A percentile compares a stretch with the other conserved stretches of the same genome.
Evolutionary conservation across 2,797 vertebrate species (phyloP).

Genomic region (Anguilla anguilla): DNA sequence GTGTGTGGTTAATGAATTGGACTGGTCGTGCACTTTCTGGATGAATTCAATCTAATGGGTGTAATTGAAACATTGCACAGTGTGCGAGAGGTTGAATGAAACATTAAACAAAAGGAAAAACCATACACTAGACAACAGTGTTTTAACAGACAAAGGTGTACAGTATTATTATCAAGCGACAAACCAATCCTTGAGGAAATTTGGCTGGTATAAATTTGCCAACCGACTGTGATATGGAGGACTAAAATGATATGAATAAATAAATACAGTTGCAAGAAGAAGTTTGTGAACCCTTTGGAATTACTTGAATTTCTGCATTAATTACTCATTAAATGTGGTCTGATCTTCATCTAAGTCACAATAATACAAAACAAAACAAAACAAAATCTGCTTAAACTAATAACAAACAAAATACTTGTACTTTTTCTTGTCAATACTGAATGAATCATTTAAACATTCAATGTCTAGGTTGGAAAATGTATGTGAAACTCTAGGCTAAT

Average conservation of each 20-base stretch:
- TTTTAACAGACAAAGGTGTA: background rate
- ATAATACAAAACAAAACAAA: no score
- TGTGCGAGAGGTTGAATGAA: constrained; percentile 9
- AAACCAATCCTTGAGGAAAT: background rate
- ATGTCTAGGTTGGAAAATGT: no score
- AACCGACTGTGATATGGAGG: background rate
- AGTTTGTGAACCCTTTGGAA: no score
- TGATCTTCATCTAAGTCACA: no score
- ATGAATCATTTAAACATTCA: no score
- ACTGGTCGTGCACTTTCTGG: background rate
- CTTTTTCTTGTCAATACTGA: no score
- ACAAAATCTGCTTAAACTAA: no score
- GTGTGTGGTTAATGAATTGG: constrained; percentile 12
- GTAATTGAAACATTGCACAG: background rate
- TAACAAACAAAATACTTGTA: no score
- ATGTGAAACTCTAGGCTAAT: no score
- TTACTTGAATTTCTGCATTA: no score
- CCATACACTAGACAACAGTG: background rate
- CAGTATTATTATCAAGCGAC: background rate
- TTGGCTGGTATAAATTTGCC: background rate
- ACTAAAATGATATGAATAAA: background rate
- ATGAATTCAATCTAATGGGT: background rate
- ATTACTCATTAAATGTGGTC: no score
- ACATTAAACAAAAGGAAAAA: constrained; percentile 11
- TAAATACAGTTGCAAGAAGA: no score